These are phyloP conservation scores for Passerina amoena DNA, from an alignment of 2,113 vertebrate genomes.

Conservation along the genomic window DNA sequence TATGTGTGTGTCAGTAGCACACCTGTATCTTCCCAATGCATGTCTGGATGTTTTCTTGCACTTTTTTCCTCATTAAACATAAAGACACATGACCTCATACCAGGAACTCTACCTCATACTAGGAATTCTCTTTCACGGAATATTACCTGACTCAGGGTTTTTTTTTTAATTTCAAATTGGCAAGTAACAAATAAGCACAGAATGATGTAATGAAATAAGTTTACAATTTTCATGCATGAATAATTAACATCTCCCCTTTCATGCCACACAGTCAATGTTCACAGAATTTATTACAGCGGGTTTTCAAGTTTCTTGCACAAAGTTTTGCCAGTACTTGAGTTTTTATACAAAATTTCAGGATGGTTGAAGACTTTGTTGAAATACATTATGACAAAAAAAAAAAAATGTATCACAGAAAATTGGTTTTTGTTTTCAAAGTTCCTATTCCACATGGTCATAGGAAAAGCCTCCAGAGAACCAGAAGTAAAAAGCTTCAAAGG, in stretches of 20 bases:
- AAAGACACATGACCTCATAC: not conserved
- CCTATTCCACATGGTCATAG: not conserved
- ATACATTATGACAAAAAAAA: not conserved
- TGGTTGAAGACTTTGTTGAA: not conserved
- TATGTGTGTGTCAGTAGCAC: not conserved
- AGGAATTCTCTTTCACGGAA: not conserved
- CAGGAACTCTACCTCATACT: not conserved
- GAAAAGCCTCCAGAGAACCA: not conserved
- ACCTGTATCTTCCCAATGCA: not conserved
- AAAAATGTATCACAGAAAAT: not conserved
- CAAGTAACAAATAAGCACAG: not conserved
- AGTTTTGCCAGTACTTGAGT: not conserved
- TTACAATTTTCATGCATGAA: not conserved
- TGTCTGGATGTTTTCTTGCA: not conserved
- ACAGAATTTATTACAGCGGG: constrained; percentile 52
- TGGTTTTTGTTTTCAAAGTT: not conserved
- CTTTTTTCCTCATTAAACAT: not conserved
- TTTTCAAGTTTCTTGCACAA: not conserved
- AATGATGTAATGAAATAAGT: not conserved
- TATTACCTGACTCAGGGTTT: not conserved
- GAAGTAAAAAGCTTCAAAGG: not conserved
- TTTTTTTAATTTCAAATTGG: not conserved
- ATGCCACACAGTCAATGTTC: not conserved
- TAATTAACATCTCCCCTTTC: not conserved
- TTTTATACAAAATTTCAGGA: not conserved